These are phyloP conservation scores for Disparrhopalites patrizii DNA, from an alignment of 2,888 invertebrate species.

Conservation along the genomic window DNA sequence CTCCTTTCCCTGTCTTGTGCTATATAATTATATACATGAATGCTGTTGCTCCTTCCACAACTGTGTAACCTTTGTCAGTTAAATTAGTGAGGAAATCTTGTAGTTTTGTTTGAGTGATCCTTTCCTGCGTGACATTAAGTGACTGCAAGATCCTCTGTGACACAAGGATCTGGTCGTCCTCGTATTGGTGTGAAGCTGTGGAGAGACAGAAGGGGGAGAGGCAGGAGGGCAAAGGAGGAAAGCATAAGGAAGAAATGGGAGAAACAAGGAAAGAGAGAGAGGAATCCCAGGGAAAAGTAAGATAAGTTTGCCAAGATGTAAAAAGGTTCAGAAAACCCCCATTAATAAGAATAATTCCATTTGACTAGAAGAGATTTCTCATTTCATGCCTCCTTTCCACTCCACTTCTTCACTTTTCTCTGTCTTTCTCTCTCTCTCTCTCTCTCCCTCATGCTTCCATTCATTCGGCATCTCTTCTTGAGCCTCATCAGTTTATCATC, in stretches of 20 bases:
- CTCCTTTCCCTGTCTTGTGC: no score
- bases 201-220: slow-evolving; percentile 3
- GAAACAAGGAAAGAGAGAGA: neutral
- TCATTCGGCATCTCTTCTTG: slow-evolving; percentile 23
- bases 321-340: slow-evolving; percentile 23
- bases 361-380: slow-evolving; percentile 26
- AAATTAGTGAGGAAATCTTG: no score
- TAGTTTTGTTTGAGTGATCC: no score
- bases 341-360: slow-evolving; percentile 28
- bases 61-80: no score
- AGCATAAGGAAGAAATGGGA: neutral
- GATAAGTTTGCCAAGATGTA: slow-evolving; percentile 24
- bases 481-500: slow-evolving; percentile 27
- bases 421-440: slow-evolving; percentile 18
- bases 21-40: no score
- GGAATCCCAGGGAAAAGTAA: no score
- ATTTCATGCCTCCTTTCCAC: slow-evolving; percentile 22
- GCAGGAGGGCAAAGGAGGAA: neutral
- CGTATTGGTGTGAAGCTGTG: no score
- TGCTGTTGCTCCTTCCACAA: no score
- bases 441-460: slow-evolving; percentile 19
- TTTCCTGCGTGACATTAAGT: neutral
- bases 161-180: no score
- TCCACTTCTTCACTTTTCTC: no score
- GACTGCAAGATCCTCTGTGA: slow-evolving; percentile 10